phyloP scores from a whole-genome alignment of 2,888 invertebrate species.

The Morpho deidamia region DNA sequence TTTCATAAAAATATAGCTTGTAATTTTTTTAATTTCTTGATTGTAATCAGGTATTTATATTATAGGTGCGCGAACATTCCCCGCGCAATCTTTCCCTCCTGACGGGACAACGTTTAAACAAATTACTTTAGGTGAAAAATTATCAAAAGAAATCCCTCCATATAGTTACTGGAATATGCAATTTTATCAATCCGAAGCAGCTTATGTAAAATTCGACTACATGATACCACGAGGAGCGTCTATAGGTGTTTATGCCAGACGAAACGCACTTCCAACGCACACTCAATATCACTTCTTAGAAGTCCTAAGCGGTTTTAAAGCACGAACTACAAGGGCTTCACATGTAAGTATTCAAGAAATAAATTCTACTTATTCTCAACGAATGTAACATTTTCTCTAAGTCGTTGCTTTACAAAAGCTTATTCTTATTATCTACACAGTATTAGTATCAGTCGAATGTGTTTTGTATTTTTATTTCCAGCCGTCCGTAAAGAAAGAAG shows the following conservation, averaged over 20 bases:
- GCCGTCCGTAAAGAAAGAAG: conserved; percentile 93
- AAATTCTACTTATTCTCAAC: conserved; percentile 3
- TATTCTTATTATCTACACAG: too few species aligned
- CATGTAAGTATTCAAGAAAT: conserved; percentile 82
- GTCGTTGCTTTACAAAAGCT: background rate
- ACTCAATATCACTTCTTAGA: conserved; percentile 98
- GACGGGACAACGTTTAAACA: conserved; percentile 95
- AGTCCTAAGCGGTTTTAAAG: conserved; percentile 93
- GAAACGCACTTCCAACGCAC: conserved; percentile 96
- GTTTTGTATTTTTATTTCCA: conserved; percentile 38
- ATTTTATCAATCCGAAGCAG: conserved; percentile 95
- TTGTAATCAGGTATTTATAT: conserved; percentile 28
- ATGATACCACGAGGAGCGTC: conserved; percentile 94
- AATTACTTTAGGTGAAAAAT: conserved; percentile 91
- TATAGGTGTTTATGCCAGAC: conserved; percentile 95
- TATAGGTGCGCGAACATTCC: conserved; percentile 91
- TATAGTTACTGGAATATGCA: conserved; percentile 99
- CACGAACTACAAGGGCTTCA: conserved; percentile 88
- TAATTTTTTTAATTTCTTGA: background rate
- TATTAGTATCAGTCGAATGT: too few species aligned
- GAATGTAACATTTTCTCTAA: conserved; percentile 1
- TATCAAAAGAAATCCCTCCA: conserved; percentile 93
- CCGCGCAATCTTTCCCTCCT: conserved; percentile 93
- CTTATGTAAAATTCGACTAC: conserved; percentile 96
- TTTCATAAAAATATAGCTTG: conserved; percentile 3